Conservation (phyloP, 2,113 vertebrate species). For the Misgurnus anguillicaudatus region DNA sequence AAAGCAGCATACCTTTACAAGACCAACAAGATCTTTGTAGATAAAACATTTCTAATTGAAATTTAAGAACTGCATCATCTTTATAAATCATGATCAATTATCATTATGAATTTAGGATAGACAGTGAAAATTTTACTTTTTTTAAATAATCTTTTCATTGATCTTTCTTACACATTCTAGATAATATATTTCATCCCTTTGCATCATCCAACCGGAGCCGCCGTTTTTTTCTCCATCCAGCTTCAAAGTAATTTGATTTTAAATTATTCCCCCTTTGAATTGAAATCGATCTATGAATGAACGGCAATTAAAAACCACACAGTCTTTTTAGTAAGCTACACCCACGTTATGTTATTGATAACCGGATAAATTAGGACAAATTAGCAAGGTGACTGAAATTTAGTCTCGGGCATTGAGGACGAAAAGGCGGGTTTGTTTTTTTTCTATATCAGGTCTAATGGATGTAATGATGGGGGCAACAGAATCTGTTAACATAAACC, state of each 20-base stretch:
- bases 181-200: constrained; percentile 57
- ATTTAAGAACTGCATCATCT: constrained; percentile 27
- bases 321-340: constrained; percentile 23
- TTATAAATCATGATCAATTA: constrained; percentile 35
- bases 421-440: constrained; percentile 37
- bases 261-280: constrained; percentile 47
- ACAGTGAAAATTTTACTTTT: constrained; percentile 29
- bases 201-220: constrained; percentile 53
- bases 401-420: background rate
- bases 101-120: constrained; percentile 39
- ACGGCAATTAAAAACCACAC: constrained; percentile 45
- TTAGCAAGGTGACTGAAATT: constrained; percentile 32
- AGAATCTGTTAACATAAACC: constrained; percentile 20
- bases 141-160: constrained; percentile 43
- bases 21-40: background rate
- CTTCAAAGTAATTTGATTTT: constrained; percentile 43
- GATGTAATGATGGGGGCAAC: constrained; percentile 13
- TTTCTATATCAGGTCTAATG: background rate
- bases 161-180: constrained; percentile 43
- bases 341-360: constrained; percentile 50
- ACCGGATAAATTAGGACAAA: constrained; percentile 40
- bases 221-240: background rate
- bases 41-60: constrained; percentile 10
- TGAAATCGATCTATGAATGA: constrained; percentile 40
- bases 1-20: background rate